Evolutionary conservation across 2,888 invertebrate species (phyloP).

Genomic region (Brachypalpus laphriformis): DNA sequence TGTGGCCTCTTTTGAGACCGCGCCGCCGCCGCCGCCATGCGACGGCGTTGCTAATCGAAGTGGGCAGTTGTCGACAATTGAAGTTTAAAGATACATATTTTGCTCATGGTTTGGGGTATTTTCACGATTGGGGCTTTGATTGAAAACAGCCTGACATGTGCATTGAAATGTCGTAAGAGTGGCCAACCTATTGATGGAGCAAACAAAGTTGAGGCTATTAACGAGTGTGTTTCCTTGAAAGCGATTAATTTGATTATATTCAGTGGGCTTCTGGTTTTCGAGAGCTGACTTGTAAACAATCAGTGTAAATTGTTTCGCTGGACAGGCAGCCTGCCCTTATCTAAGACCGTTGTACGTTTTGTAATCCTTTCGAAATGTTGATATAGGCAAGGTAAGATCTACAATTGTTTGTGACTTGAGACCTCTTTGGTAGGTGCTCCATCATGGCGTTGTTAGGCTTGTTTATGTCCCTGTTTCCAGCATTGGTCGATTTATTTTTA

Average conservation of each 20-base stretch:
- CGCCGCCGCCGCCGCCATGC: slow-evolving; percentile 52
- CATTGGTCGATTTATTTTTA: no score
- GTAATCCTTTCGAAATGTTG: no score
- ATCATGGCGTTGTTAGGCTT: no score
- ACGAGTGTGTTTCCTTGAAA: slow-evolving; percentile 12
- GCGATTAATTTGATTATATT: slow-evolving; percentile 10
- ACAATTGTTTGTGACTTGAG: no score
- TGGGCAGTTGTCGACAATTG: slow-evolving; percentile 51
- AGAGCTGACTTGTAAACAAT: background rate
- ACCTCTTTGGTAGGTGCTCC: no score
- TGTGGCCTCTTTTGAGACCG: slow-evolving; percentile 43
- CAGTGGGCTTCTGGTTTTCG: background rate
- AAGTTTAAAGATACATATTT: slow-evolving; percentile 24
- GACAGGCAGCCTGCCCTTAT: background rate
- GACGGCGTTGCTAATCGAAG: slow-evolving; percentile 44
- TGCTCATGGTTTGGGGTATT: slow-evolving; percentile 9
- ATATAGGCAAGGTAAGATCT: no score
- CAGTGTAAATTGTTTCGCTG: background rate
- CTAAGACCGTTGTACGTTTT: background rate
- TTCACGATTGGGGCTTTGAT: slow-evolving; percentile 3
- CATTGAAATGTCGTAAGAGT: background rate
- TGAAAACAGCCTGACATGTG: slow-evolving; percentile 16
- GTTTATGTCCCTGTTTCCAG: no score
- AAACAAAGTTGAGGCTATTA: slow-evolving; percentile 20
- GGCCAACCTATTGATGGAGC: slow-evolving; percentile 11